Base-by-base conservation (phyloP, 2,797 vertebrate genomes). In the Tragopan temminckii region DNA sequence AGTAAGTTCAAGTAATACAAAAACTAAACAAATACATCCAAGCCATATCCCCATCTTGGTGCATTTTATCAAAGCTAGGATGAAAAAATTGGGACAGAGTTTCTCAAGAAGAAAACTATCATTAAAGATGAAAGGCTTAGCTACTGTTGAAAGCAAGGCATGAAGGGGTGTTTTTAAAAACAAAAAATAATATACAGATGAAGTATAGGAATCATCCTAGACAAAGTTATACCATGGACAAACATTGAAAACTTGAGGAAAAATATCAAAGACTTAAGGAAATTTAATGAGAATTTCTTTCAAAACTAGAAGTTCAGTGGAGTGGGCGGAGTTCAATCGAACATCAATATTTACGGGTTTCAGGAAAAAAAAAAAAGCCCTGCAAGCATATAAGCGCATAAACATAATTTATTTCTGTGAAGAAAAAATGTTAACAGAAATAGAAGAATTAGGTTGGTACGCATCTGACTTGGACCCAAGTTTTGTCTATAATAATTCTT, bases 71-170 rank as follows among this genome's bases (percentile, higher is more conserved):
- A 91, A 89, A 79, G 57, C 43, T 48, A 80, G 23, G 25, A 72
- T n/a, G 13, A 75, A 85, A 93, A 94, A 93, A 95, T 76, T 67
- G 92, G 70, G 33, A 81, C 25, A 67, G 35, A 80, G 25, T 76
- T 91, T 88, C 81, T 90, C 90, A 69, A 89, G 80, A 89, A 85
- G 45, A 85, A 90, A 94, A 45, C 46, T 85, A 62, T 31, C 72
- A 59, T 84, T 83, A 80, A 85, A 92, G 43, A 94, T 76, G 20
- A 96, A 96, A 89, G 72, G 16, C n/a, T 89, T 79, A 40, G 46
- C 42, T 91, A 18, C 10, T 75, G 58, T 72, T 82, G 18, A 66
- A 92, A 95, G 57, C 52, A 68, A 80, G 75, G 31, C n/a, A 61
- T 77, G 13, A 25, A 72, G 42, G 5, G 19, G 25, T 24, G 92